Evolutionary conservation across 2,888 invertebrate genomes (phyloP), one percentile per base, ranked within the genome.

Genomic region (Myathropa florea): DNA sequence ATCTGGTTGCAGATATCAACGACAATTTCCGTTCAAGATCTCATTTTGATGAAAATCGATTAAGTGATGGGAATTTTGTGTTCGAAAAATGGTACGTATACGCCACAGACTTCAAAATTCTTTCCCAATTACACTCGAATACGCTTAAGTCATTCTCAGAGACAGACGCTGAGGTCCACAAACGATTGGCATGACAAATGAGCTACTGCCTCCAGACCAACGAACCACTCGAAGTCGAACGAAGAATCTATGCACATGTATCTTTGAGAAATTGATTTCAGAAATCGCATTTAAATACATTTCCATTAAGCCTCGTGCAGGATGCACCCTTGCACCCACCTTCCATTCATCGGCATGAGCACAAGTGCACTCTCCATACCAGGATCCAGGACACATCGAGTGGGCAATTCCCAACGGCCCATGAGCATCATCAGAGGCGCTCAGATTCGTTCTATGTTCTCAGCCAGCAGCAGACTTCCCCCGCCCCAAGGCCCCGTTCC

Each of bases 401-500:
- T n/a, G 6, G 36, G 23, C 36, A 63, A 26, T 53, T 28, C 65
- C 46, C 65, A 14, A 9, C 10, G n/a, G 65, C 63, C 36, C 21
- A 23, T 7, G 10, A 65, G 46, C 46, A 46, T 18, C 46, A 46
- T 46, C 46, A 18, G 46, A 46, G 6, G 46, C 46, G 18, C 65
- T 65, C 65, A 46, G 65, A 65, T 46, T 46, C 63, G 24, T 9
- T n/a, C n/a, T n/a, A n/a, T n/a, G n/a, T n/a, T n/a, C n/a, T n/a
- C 36, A 12, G 63, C 18, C 46, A 6, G 39, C 39, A n/a, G 39
- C 4, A 14, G 18, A 18, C 30, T 24, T 18, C 53, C 12, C 6
- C 33, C 6, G 33, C 33, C 33, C 33, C 28, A 4, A 10, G 46
- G 68, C 26, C 9, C 7, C 14, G 9, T 26, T 9, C 14, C 9